phyloP scores from a whole-genome alignment of 2,113 vertebrate genomes.

The Circaetus gallicus region DNA sequence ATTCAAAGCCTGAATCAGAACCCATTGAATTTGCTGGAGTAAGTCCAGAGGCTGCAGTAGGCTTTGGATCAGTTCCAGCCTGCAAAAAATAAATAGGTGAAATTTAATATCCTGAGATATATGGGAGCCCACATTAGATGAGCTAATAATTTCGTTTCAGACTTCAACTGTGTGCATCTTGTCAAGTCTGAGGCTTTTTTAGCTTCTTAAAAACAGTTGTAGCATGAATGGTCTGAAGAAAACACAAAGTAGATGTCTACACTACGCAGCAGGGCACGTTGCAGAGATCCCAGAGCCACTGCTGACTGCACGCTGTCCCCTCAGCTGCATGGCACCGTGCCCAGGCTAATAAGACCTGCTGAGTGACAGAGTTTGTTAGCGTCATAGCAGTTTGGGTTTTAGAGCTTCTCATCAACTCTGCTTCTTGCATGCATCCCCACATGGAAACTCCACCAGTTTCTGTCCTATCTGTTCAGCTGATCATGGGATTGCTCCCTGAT shows the following conservation, averaged over 20 bases:
- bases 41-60: neutral
- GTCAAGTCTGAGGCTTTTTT: neutral
- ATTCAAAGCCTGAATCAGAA: conserved; percentile 36
- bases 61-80: conserved; percentile 23
- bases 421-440: neutral
- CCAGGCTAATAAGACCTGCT: conserved; percentile 9
- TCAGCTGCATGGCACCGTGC: conserved; percentile 33
- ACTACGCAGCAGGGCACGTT: neutral
- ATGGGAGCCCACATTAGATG: neutral
- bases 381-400: neutral
- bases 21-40: conserved; percentile 26
- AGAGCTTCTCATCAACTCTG: neutral
- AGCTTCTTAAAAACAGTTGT: neutral
- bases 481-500: neutral
- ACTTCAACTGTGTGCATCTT: neutral
- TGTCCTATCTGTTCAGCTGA: neutral
- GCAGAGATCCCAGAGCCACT: neutral
- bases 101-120: conserved; percentile 2
- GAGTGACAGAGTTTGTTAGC: neutral
- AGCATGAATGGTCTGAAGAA: neutral
- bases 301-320: neutral
- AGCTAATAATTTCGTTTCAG: neutral
- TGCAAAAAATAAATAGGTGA: neutral
- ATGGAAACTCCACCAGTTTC: neutral
- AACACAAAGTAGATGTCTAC: neutral